Evolutionary conservation across 2,888 invertebrate genomes (phyloP).

Genomic region (Lycia hirtaria): DNA sequence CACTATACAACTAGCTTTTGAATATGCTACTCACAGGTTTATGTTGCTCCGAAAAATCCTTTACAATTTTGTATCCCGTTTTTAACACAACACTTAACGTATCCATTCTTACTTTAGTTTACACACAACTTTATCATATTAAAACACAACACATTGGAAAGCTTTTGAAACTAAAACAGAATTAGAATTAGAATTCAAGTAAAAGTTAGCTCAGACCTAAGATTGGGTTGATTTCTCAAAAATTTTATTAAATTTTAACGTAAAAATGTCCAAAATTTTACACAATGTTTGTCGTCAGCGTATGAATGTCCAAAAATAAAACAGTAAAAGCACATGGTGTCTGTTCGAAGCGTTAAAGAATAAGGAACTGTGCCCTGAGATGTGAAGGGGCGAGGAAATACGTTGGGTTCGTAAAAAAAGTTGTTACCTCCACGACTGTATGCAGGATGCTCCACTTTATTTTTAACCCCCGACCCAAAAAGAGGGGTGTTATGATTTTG

Average conservation of each 20-base stretch:
- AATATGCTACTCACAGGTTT: constrained; percentile 67
- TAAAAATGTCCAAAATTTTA: background rate
- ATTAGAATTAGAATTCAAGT: background rate
- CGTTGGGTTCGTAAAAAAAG: constrained; percentile 79
- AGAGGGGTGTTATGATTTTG: no score
- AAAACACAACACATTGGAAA: constrained; percentile 8
- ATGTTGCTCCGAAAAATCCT: constrained; percentile 74
- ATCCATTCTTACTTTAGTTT: constrained; percentile 60
- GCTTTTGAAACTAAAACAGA: background rate
- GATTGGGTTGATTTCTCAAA: background rate
- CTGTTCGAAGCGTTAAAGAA: constrained; percentile 68
- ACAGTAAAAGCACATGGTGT: constrained; percentile 65
- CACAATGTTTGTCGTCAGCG: background rate
- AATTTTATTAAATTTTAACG: background rate
- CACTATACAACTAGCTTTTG: background rate
- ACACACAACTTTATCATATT: constrained; percentile 11
- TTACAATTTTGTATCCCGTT: constrained; percentile 78
- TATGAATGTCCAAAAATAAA: constrained; percentile 26
- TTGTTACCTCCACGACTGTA: constrained; percentile 72
- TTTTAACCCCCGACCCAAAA: no score
- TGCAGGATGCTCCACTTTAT: constrained; percentile 69
- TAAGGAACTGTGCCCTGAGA: constrained; percentile 67
- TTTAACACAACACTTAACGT: constrained; percentile 74
- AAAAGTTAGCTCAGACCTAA: no score
- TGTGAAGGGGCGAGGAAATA: constrained; percentile 77